Percentiles rank a stretch among this genome's conserved stretches.
Conservation (phyloP, 1,140 invertebrate genomes). For the Drosophila kohkoa region DNA sequence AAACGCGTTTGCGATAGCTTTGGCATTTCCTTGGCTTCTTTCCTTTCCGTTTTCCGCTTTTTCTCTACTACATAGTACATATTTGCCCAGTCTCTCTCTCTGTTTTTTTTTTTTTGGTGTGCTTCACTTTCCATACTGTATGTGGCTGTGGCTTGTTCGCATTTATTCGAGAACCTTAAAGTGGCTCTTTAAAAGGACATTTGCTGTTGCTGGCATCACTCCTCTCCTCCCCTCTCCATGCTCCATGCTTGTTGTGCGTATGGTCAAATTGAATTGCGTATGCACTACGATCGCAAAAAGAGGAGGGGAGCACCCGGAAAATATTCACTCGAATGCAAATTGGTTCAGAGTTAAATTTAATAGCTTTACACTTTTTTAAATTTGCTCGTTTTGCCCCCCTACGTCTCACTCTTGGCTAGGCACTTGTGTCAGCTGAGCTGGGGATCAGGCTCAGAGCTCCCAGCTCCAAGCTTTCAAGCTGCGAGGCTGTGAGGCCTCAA, state of each 20-base stretch:
- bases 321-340: conserved; percentile 52
- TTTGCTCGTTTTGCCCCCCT: background rate
- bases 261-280: conserved; percentile 71
- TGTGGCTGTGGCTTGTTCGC: background rate
- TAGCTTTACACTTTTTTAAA: conserved; percentile 66
- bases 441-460: background rate
- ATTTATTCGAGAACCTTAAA: conserved; percentile 54
- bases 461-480: too few relatives aligned
- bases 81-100: conserved; percentile 9
- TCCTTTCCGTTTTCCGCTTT: conserved; percentile 63
- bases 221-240: background rate
- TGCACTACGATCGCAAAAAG: conserved; percentile 6
- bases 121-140: conserved; percentile 2
- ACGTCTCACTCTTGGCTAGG: background rate
- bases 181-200: conserved; percentile 22
- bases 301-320: background rate
- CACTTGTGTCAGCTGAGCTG: background rate
- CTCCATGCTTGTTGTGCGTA: conserved; percentile 4
- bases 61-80: conserved; percentile 3
- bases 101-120: conserved; percentile 13
- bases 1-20: conserved; percentile 82
- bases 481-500: conserved; percentile 14
- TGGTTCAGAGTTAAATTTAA: conserved; percentile 73
- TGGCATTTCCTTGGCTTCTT: conserved; percentile 81
- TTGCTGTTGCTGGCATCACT: background rate